Conservation (phyloP, 2,113 vertebrate species). For the human (Homo sapiens) region GRCh38 chrX:50539001-50539500, state of each 20-base stretch:
- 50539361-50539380: no score
- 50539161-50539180: neutral
- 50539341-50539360: no score
- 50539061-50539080: neutral
- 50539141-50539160: neutral
- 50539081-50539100: neutral
- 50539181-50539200: neutral
- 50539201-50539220: neutral
- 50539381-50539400: no score
- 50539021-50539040: slow-evolving; percentile 5
- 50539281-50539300: neutral
- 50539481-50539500: no score
- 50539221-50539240: neutral
- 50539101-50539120: neutral
- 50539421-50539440: no score
- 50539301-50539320: no score
- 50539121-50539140: neutral
- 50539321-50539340: no score
- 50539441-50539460: no score
- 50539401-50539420: no score
- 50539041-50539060: neutral
- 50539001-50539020: neutral
- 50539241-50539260: neutral
- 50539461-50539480: no score
- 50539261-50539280: neutral